These are phyloP conservation scores for Heterodera schachtii DNA, from an alignment of 1,140 invertebrate genomes.

Conservation along the genomic window DNA sequence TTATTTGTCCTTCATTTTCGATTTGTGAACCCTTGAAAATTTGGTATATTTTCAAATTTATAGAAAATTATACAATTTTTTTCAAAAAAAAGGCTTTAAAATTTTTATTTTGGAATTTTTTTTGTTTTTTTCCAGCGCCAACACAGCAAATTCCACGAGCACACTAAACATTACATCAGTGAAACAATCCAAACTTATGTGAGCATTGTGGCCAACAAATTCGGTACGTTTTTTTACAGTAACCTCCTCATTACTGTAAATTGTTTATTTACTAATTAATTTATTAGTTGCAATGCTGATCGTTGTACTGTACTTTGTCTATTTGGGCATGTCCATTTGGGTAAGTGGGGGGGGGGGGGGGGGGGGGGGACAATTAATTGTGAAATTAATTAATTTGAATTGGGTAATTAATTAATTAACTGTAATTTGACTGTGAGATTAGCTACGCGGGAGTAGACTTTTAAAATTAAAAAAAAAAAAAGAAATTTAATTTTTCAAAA, in stretches of 20 bases:
- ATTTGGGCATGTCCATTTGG: conserved; percentile 58
- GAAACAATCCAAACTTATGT: conserved; percentile 58
- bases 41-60: too few relatives aligned
- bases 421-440: neutral
- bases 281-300: conserved; percentile 48
- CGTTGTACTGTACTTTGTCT: conserved; percentile 55
- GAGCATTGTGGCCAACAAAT: conserved; percentile 54
- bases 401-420: neutral
- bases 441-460: too few relatives aligned
- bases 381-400: too few relatives aligned
- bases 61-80: neutral
- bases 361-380: too few relatives aligned
- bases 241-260: neutral
- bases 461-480: too few relatives aligned
- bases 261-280: neutral
- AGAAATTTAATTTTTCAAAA: too few relatives aligned
- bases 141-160: conserved; percentile 62
- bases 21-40: too few relatives aligned
- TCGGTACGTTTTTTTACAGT: neutral
- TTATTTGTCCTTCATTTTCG: too few relatives aligned
- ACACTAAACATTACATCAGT: conserved; percentile 57
- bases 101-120: conserved; percentile 12
- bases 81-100: neutral
- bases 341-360: conserved; percentile 19
- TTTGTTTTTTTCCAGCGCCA: conserved; percentile 51